Base-by-base conservation (phyloP, 2,888 invertebrate species). In the Eulithis prunata region DNA sequence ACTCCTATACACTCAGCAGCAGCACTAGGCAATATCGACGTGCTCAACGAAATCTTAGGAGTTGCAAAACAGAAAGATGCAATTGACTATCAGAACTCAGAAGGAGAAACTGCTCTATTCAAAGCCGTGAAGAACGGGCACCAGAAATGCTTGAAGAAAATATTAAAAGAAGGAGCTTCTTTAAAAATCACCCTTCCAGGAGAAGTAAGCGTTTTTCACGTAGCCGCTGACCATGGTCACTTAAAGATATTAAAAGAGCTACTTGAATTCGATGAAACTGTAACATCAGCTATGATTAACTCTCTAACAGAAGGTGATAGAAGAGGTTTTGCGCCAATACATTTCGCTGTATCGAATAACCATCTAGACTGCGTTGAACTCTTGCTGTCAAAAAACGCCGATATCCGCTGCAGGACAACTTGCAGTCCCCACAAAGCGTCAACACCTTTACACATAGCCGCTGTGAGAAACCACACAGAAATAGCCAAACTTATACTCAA, bases 1-100 rank as follows among this genome's bases (percentile, higher is more conserved):
- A 94, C 94, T 5, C 92, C 94, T 5, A 85, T 94, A 3, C 94
- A 94, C 76, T 89, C 94, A 38, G 94, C 94, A 55, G 94, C 94
- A 36, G 85, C 88, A 3, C 75, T 88, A 11, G 94, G 94, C 0
- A 90, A 94, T 67, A 51, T 90, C 11, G 91, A 92, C 11, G 88
- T 94, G 0, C 79, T 94, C 0, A 88, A 85, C 55, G 94, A 94
- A 84, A 90, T 94, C 2, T 83, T 94, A 0, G 89, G 91, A 36
- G 81, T 93, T 4, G 89, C 91, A 0, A 93, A 93, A 76, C 89
- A 90, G 74, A 87, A 84, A 74, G 86, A 93, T 71, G 88, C 90
- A 10, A 85, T 94, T 56, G 89, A 94, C 60, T 87, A 87, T 47
- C 87, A 89, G 74, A 93, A 93, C 49, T 84, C 88, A 62, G 81